Conservation (phyloP, 1,140 invertebrate species). For the Drosophila rufa region DNA sequence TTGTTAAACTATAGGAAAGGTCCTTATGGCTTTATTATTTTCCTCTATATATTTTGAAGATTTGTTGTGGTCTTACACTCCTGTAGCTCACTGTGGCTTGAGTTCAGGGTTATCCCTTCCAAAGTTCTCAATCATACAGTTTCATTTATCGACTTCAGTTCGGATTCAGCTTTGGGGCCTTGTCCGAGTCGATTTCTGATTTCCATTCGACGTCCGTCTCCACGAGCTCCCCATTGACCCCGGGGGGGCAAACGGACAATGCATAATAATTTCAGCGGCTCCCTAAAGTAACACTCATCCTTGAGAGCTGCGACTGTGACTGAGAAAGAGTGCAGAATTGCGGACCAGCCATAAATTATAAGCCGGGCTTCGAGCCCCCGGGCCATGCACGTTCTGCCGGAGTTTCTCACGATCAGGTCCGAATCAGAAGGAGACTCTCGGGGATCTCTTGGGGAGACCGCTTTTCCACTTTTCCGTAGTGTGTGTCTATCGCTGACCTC, state of each 20-base stretch:
- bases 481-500: slow-evolving; percentile 72
- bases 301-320: slow-evolving; percentile 46
- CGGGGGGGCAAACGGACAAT: slow-evolving; percentile 50
- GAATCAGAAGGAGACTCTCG: slow-evolving; percentile 36
- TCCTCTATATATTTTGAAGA: neutral
- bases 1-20: neutral
- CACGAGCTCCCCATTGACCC: slow-evolving; percentile 44
- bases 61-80: neutral
- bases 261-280: slow-evolving; percentile 63
- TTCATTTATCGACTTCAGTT: slow-evolving; percentile 27
- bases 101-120: slow-evolving; percentile 44
- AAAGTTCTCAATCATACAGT: slow-evolving; percentile 31
- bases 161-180: neutral
- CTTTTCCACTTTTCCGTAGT: slow-evolving; percentile 34
- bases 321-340: slow-evolving; percentile 52
- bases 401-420: slow-evolving; percentile 48
- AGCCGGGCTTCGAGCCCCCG: slow-evolving; percentile 65
- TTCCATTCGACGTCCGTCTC: slow-evolving; percentile 24
- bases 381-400: slow-evolving; percentile 74
- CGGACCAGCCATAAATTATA: slow-evolving; percentile 71
- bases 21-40: too few species aligned
- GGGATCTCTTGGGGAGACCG: slow-evolving; percentile 5
- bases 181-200: slow-evolving; percentile 17
- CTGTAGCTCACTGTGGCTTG: neutral
- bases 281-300: slow-evolving; percentile 76